Conservation (phyloP, 2,888 invertebrate species). For the Mylabris sibirica region DNA sequence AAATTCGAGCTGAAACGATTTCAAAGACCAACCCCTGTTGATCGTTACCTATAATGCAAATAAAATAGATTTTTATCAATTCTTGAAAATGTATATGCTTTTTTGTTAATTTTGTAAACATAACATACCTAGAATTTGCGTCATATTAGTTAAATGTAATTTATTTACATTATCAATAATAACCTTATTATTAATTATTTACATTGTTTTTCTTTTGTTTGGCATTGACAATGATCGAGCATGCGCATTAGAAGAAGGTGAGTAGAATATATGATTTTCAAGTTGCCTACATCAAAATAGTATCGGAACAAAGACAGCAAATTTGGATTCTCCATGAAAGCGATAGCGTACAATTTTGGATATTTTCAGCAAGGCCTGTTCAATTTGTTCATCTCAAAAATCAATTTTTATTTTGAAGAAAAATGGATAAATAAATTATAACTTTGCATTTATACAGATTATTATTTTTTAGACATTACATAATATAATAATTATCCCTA, state of each 20-base stretch:
- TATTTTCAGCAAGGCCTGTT: no score
- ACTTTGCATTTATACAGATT: no score
- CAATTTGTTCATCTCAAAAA: no score
- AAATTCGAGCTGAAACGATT: constrained; percentile 72
- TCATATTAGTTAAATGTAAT: constrained; percentile 23
- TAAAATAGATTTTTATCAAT: not conserved
- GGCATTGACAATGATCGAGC: not conserved
- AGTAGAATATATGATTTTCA: not conserved
- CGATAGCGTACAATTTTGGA: no score
- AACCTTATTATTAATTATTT: not conserved
- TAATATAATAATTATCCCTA: no score
- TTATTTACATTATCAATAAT: constrained; percentile 1
- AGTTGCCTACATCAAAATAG: no score
- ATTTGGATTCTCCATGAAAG: no score
- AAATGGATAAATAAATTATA: no score
- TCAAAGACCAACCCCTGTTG: constrained; percentile 67
- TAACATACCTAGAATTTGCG: constrained; percentile 29
- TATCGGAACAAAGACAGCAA: no score
- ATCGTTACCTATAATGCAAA: constrained; percentile 49
- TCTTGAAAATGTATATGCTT: not conserved
- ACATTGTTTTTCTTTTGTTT: not conserved
- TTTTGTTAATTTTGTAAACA: not conserved
- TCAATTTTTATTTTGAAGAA: no score
- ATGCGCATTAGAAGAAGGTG: not conserved
- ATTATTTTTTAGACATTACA: no score